Base-by-base conservation (phyloP, 2,113 vertebrate genomes). In the Melanotaenia duboulayi region DNA sequence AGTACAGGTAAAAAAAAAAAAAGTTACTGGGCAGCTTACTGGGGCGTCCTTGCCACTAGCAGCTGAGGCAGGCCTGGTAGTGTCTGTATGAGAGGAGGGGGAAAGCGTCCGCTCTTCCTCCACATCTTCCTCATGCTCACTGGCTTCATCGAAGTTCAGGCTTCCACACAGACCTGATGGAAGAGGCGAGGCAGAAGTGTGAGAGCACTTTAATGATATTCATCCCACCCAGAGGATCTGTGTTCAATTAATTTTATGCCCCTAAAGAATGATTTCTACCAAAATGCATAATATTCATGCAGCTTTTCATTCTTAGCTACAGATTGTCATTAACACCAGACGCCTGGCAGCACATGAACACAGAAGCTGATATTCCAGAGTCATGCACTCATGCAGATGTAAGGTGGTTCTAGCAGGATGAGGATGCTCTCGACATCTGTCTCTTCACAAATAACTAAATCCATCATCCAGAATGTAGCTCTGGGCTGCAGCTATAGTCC, bases 101-200 rank as follows among this genome's bases (percentile, higher is more conserved):
- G 94, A 93, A n/a, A 80, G 67, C 0, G 85, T 87, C 22, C 81
- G 91, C 37, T 88, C 89, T 44, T 87, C 87, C 56, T 92, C 88
- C 23, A 22, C 90, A 39, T 95, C 94, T 69, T 86, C 87, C 68
- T 88, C 89, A 7, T 92, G 91, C 65, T 80, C 96, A 3, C 94
- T 94, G 54, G 93, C 90, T 66, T 99, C 97, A 68, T 99, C 97
- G 44, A 97, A 99, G 92, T 97, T 97, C 94, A 99, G 88, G 64
- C 96, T 98, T 78, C 88, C 95, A 4, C 94, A 96, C 87, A 99
- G 95, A 60, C 97, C 97, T 99, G 74, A 40, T 2, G 63, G 64
- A 23, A 55, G 54, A 37, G 48, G 55, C 1, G 54, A 32, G 20
- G 48, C 1, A 23, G 11, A 35, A 37, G 20, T 20, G 48, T 28